These are phyloP conservation scores for Rissa tridactyla DNA, from an alignment of 2,113 vertebrate genomes.

Conservation along the genomic window DNA sequence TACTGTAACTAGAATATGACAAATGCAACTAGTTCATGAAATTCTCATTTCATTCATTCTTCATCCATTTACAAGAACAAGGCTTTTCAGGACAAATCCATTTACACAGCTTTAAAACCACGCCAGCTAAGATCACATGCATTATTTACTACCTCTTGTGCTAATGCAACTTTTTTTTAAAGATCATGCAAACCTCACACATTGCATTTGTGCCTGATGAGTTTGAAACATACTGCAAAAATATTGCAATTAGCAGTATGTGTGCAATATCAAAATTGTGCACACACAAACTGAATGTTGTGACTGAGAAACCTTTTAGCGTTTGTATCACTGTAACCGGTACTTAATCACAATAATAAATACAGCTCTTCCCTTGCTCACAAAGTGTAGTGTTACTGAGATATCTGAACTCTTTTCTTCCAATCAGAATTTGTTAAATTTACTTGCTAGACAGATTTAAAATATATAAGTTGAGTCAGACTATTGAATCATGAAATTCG, in stretches of 20 bases:
- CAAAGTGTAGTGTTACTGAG: neutral
- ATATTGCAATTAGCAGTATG: neutral
- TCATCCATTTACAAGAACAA: neutral
- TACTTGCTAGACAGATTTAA: neutral
- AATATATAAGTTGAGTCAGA: fast-evolving
- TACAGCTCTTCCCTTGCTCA: neutral
- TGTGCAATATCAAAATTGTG: neutral
- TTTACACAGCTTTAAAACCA: neutral
- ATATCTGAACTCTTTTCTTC: neutral
- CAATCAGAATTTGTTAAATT: neutral
- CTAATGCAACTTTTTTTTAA: neutral
- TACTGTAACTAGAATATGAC: neutral
- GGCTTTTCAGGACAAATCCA: neutral
- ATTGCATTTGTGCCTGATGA: neutral
- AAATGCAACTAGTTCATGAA: neutral
- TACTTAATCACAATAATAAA: neutral
- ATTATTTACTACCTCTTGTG: neutral
- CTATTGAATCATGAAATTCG: neutral
- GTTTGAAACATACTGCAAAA: neutral
- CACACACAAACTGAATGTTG: neutral
- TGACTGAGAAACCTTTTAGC: neutral
- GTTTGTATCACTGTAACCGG: neutral
- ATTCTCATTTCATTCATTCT: neutral
- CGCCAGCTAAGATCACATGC: neutral
- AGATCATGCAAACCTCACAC: neutral